These are phyloP conservation scores for Trichogramma pretiosum DNA, from an alignment of 1,140 invertebrate genomes.

Conservation along the genomic window DNA sequence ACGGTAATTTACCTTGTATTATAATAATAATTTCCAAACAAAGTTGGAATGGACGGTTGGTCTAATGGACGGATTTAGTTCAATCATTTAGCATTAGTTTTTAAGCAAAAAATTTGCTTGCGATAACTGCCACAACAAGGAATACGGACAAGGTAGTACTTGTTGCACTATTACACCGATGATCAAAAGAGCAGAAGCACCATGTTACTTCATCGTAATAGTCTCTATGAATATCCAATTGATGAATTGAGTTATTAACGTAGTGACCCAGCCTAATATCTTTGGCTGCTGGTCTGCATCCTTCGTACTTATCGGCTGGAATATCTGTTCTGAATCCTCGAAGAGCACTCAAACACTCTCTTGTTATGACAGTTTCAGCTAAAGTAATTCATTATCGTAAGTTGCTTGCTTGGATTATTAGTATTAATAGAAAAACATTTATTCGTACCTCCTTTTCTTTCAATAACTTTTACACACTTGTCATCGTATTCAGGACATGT, in stretches of 20 bases:
- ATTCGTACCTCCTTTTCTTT: constrained; percentile 70
- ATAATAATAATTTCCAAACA: no score
- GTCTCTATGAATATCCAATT: constrained; percentile 75
- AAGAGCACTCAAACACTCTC: constrained; percentile 77
- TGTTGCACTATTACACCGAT: constrained; percentile 66
- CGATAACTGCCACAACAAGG: constrained; percentile 12
- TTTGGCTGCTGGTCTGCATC: constrained; percentile 69
- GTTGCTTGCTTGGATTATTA: background rate
- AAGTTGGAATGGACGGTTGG: no score
- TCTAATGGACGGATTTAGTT: constrained; percentile 14
- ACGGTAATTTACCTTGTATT: no score
- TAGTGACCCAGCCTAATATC: constrained; percentile 76
- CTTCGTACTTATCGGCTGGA: constrained; percentile 86
- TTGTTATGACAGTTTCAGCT: constrained; percentile 72
- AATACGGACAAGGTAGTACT: constrained; percentile 23
- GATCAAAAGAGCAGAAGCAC: constrained; percentile 87
- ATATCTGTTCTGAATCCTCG: constrained; percentile 71
- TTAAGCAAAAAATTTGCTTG: constrained; percentile 12
- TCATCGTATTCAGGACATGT: constrained; percentile 75
- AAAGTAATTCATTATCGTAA: constrained; percentile 25
- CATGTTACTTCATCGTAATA: constrained; percentile 77
- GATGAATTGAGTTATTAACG: constrained; percentile 77
- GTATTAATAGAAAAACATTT: background rate
- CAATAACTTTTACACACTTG: constrained; percentile 84
- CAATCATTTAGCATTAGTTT: background rate